Percentiles rank a stretch among this genome's conserved stretches.
phyloP scores from a whole-genome alignment of 2,888 invertebrate genomes.

The Ashinkailepas kermadecensis region DNA sequence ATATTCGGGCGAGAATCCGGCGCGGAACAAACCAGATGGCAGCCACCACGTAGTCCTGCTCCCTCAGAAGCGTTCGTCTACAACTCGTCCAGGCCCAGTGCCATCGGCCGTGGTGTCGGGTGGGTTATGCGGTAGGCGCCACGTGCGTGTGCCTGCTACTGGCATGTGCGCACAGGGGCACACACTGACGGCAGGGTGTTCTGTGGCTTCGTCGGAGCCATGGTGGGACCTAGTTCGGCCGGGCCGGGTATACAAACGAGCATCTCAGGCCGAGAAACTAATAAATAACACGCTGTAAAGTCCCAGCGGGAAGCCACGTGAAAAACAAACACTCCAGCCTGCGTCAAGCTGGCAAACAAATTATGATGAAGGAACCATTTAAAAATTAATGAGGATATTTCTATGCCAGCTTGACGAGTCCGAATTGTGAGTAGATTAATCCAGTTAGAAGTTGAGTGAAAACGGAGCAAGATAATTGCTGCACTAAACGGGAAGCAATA shows the following conservation, averaged over 20 bases:
- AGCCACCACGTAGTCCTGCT: no score
- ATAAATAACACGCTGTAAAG: conserved; percentile 18
- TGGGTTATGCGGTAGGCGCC: no score
- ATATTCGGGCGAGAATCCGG: no score
- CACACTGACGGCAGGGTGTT: no score
- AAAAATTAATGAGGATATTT: conserved; percentile 23
- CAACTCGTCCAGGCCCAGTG: no score
- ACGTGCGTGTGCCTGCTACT: no score
- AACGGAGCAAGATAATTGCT: conserved; percentile 8
- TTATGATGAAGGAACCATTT: conserved; percentile 23
- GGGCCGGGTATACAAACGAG: not conserved
- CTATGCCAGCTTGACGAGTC: conserved; percentile 18
- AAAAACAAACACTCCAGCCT: conserved; percentile 10
- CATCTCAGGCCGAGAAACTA: conserved; percentile 2
- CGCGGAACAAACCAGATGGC: no score
- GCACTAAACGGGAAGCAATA: conserved; percentile 7
- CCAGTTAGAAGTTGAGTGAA: conserved; percentile 13
- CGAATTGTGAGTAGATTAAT: conserved; percentile 21
- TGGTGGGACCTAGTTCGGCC: not conserved
- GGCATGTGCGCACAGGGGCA: no score
- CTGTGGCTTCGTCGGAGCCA: no score
- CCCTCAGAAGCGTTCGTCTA: no score
- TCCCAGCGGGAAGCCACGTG: conserved; percentile 3
- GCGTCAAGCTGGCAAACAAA: conserved; percentile 15
- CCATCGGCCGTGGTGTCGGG: no score